Conservation (phyloP, 92 coral and sea anemone species). For the Phenganax subtilis region DNA sequence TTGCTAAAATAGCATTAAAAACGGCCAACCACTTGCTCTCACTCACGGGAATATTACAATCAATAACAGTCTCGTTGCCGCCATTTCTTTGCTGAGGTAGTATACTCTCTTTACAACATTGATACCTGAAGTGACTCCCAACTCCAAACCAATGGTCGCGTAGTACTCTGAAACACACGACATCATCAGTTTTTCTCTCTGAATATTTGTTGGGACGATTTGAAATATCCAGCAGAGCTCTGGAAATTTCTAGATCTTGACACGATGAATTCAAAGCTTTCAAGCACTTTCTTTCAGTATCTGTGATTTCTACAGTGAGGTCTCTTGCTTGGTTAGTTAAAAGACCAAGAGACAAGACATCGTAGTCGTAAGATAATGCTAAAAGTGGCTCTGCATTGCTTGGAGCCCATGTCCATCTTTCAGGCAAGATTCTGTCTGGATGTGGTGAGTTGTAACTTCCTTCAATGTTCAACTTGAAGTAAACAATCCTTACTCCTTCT, state of each 20-base stretch:
- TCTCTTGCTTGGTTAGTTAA: constrained; percentile 43
- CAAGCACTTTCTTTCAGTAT: constrained; percentile 29
- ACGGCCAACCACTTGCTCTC: constrained; percentile 46
- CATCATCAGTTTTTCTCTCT: constrained; percentile 22
- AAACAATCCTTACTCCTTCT: constrained; percentile 48
- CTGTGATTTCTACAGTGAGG: constrained; percentile 29
- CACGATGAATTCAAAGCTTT: constrained; percentile 34
- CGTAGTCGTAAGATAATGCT: constrained; percentile 45
- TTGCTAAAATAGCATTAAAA: constrained; percentile 39
- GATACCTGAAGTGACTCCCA: constrained; percentile 45
- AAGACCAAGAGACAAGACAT: constrained; percentile 51
- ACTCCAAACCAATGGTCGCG: constrained; percentile 49
- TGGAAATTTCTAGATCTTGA: constrained; percentile 37
- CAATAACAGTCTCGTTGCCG: constrained; percentile 13
- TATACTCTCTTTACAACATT: constrained; percentile 36
- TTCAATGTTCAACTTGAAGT: constrained; percentile 31
- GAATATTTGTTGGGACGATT: background rate
- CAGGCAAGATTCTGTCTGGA: constrained; percentile 42
- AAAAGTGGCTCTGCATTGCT: constrained; percentile 43
- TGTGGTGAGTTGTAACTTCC: constrained; percentile 34
- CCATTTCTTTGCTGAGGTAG: background rate
- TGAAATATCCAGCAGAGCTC: constrained; percentile 39
- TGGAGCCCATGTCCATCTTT: constrained; percentile 50
- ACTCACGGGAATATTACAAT: constrained; percentile 28
- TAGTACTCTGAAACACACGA: constrained; percentile 47